Evolutionary conservation across 2,888 invertebrate species (phyloP), one percentile per base, ranked within the genome.

Genomic region (Oligia strigilis): DNA sequence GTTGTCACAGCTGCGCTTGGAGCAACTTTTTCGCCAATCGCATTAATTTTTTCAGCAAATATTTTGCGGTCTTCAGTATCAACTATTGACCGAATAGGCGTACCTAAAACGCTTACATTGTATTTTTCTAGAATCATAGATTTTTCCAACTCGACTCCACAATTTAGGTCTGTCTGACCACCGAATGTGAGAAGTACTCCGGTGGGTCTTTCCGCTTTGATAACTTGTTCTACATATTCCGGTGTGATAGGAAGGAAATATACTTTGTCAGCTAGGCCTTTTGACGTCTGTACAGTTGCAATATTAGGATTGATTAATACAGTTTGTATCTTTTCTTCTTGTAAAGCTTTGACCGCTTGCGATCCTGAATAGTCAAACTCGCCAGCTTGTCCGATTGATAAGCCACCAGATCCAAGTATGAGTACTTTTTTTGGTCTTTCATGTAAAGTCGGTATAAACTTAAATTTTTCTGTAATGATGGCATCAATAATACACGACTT

Each of bases 341-440:
- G 98, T 92, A 99, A 97, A 0, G 99, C 99, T 97, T 99, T 99
- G 71, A 99, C 99, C 9, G 99, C 99, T 97, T 99, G 99, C 0
- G 99, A 99, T 1, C 99, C 99, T 0, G 99, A 99, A 95, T 99
- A 99, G 95, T 99, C 99, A 93, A 99, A 99, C 97, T 99, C 99
- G 6, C 99, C 99, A 6, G 99, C 99, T 97, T 99, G 99, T 0
- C 99, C 99, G 87, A 99, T 99, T n/a, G 99, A 99, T 36, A 99
- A 96, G 0, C 99, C 99, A 17, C 99, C 99, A 0, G 99, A 99
- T 2, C 99, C 99, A 55, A 99, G 96, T 90, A 99, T 98, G 76
- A 99, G 96, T 77, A 99, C 98, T 94, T 98, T 98, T 92, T 98
- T 97, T 77, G 98, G 97, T 77, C 96, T 95, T 80, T 97, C 97